Percentiles rank a stretch among this genome's conserved stretches.
These are phyloP conservation scores for Baryphthengus martii DNA, from an alignment of 2,113 vertebrate species.

Conservation along the genomic window DNA sequence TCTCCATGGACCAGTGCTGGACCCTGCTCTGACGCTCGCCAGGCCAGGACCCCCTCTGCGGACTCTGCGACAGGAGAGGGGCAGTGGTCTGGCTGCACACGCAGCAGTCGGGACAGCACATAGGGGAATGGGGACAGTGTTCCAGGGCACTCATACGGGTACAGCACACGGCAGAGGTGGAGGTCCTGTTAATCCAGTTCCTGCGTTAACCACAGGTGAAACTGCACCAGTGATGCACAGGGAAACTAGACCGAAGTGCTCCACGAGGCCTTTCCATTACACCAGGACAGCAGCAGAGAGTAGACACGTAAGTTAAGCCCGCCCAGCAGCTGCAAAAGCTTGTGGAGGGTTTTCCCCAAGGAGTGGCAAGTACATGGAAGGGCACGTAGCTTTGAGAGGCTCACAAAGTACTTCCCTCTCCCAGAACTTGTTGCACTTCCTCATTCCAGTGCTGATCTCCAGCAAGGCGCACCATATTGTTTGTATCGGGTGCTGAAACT, in stretches of 20 bases:
- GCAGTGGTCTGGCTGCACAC: background rate
- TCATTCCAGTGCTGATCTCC: background rate
- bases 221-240: background rate
- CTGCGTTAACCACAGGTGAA: background rate
- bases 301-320: background rate
- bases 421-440: background rate
- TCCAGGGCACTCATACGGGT: background rate
- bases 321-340: background rate
- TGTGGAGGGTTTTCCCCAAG: background rate
- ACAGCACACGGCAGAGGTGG: background rate
- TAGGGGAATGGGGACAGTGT: background rate
- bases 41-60: background rate
- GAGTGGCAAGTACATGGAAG: accelerated
- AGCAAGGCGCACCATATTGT: accelerated
- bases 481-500: background rate
- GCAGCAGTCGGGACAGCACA: too few relatives aligned
- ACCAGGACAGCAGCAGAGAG: background rate
- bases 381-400: background rate
- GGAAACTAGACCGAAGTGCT: background rate
- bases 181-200: background rate
- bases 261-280: background rate
- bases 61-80: accelerated
- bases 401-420: background rate
- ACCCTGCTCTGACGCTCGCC: accelerated
- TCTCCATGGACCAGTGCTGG: background rate